These are phyloP conservation scores for Vulpes lagopus DNA, from an alignment of 2,113 vertebrate genomes.

Conservation along the genomic window DNA sequence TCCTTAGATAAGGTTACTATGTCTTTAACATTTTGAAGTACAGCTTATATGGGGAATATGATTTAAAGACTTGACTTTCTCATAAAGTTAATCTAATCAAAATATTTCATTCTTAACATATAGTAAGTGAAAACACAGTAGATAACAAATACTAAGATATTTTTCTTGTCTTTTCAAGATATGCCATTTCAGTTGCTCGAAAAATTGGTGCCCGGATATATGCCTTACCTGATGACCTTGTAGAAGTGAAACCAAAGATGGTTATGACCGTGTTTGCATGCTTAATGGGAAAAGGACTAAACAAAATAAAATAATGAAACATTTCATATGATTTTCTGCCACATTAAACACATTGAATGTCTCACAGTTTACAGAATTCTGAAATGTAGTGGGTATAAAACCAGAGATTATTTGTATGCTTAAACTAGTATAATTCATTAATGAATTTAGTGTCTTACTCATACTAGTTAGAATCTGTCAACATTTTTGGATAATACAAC, in stretches of 20 bases:
- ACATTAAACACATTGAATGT: conserved; percentile 83
- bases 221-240: conserved; percentile 94
- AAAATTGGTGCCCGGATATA: conserved; percentile 98
- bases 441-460: conserved; percentile 82
- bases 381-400: conserved; percentile 80
- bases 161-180: conserved; percentile 88
- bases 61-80: conserved; percentile 63
- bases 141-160: conserved; percentile 52
- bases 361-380: conserved; percentile 88
- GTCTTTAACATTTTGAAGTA: conserved; percentile 27
- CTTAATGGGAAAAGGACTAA: conserved; percentile 95
- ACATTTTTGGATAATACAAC: conserved; percentile 66
- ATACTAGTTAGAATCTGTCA: conserved; percentile 75
- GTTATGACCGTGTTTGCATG: conserved; percentile 98
- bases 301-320: conserved; percentile 89
- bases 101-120: conserved; percentile 32
- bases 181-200: conserved; percentile 96
- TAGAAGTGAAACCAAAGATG: conserved; percentile 99
- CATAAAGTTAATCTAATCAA: conserved; percentile 40
- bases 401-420: conserved; percentile 80
- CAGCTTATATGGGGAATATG: neutral
- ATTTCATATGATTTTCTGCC: conserved; percentile 80
- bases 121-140: neutral
- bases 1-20: neutral
- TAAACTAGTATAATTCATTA: conserved; percentile 76